Conservation (phyloP, 2,888 invertebrate species). For the Tetheella fluctuosa region DNA sequence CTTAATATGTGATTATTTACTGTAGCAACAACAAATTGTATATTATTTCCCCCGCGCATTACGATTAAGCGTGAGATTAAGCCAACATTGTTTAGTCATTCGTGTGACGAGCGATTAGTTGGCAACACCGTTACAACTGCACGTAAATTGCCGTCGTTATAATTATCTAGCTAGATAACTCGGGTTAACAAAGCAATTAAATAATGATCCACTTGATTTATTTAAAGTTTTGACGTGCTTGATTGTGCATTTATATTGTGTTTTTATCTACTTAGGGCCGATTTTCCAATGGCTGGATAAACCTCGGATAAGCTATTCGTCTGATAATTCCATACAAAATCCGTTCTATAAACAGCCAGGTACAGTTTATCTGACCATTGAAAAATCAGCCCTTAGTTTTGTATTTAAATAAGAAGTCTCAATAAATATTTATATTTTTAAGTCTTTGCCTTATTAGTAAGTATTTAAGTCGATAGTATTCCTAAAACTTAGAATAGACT, state of each 20-base stretch:
- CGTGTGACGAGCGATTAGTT: constrained; percentile 49
- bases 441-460: no score
- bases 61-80: constrained; percentile 48
- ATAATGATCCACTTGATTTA: constrained; percentile 11
- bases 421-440: no score
- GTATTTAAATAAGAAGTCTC: no score
- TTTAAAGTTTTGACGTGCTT: neutral
- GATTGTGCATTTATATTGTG: neutral
- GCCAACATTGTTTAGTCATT: constrained; percentile 51
- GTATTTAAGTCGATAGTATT: no score
- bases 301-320: no score
- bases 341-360: no score
- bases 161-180: constrained; percentile 13
- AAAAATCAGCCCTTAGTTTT: no score
- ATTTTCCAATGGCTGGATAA: no score
- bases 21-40: constrained; percentile 11
- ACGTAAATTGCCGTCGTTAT: constrained; percentile 31
- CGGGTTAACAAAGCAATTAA: constrained; percentile 19
- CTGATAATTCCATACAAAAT: no score
- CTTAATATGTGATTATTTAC: constrained; percentile 12
- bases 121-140: constrained; percentile 43
- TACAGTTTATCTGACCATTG: no score
- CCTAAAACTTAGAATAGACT: no score
- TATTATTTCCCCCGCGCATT: constrained; percentile 30
- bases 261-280: no score